phyloP scores from a whole-genome alignment of 2,113 vertebrate species.

The Morone saxatilis region DNA sequence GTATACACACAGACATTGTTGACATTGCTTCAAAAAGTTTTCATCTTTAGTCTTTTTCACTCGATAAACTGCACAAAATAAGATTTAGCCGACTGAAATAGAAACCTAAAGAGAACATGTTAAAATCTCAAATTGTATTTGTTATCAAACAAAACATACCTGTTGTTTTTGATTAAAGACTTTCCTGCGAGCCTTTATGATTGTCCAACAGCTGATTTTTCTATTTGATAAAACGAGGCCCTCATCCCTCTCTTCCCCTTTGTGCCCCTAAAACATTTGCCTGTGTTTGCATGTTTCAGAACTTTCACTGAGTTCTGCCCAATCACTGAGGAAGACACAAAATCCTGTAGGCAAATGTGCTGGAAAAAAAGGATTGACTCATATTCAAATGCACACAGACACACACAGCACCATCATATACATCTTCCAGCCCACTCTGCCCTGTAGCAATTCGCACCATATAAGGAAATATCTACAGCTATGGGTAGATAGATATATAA shows the following conservation, averaged over 20 bases:
- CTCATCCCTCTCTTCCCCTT: constrained; percentile 27
- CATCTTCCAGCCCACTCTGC: neutral
- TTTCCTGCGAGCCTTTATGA: constrained; percentile 1
- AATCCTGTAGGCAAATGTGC: constrained; percentile 79
- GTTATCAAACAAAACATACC: constrained; percentile 26
- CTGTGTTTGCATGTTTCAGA: constrained; percentile 82
- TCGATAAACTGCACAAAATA: constrained; percentile 1
- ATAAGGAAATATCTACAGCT: constrained; percentile 27
- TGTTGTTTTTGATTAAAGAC: constrained; percentile 7
- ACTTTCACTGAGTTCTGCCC: constrained; percentile 50
- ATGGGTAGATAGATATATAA: constrained; percentile 19
- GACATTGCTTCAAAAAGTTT: neutral
- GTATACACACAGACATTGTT: neutral
- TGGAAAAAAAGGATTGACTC: constrained; percentile 52
- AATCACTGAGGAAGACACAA: constrained; percentile 71
- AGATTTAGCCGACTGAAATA: neutral
- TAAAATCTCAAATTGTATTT: neutral
- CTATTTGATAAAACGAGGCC: constrained; percentile 27
- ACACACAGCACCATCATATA: constrained; percentile 11
- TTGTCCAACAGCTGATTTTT: constrained; percentile 37
- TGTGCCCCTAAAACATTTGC: constrained; percentile 72
- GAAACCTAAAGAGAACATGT: neutral
- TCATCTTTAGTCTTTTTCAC: neutral
- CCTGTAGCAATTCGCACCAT: constrained; percentile 21
- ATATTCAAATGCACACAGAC: constrained; percentile 73